These are phyloP conservation scores for Chelon auratus DNA, from an alignment of 2,797 vertebrate genomes.

Conservation along the genomic window DNA sequence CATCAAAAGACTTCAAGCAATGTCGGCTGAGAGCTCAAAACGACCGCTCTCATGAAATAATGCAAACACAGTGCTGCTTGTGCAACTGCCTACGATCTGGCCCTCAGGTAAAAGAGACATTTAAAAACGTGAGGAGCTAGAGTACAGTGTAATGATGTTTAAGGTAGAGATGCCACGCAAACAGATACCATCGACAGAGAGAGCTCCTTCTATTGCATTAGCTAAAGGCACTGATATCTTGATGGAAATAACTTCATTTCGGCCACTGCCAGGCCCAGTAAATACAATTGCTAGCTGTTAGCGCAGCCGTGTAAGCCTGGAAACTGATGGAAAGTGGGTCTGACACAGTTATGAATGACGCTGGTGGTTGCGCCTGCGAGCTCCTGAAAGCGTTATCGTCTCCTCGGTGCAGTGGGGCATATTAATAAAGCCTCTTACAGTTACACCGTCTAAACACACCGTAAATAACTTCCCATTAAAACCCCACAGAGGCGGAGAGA, in stretches of 20 bases:
- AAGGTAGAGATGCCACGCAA: slow-evolving; percentile 76
- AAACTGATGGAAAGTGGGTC: slow-evolving; percentile 69
- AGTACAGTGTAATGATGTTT: slow-evolving; percentile 80
- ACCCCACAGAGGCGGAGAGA: slow-evolving; percentile 33
- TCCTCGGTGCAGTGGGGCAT: slow-evolving; percentile 53
- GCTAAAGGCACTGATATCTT: slow-evolving; percentile 80
- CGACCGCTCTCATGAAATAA: slow-evolving; percentile 15
- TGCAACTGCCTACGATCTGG: slow-evolving; percentile 20
- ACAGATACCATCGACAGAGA: slow-evolving; percentile 77
- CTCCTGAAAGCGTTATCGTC: slow-evolving; percentile 68
- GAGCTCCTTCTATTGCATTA: slow-evolving; percentile 74
- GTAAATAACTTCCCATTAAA: slow-evolving; percentile 69
- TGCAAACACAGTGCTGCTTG: slow-evolving; percentile 37
- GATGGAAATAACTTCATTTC: slow-evolving; percentile 83
- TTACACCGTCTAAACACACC: slow-evolving; percentile 62
- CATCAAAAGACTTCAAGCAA: slow-evolving; percentile 28
- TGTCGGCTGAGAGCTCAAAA: slow-evolving; percentile 5
- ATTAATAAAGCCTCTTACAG: slow-evolving; percentile 77
- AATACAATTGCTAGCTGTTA: slow-evolving; percentile 84
- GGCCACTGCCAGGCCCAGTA: slow-evolving; percentile 72
- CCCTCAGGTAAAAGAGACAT: slow-evolving; percentile 68
- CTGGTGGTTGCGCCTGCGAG: slow-evolving; percentile 44
- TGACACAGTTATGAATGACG: slow-evolving; percentile 68
- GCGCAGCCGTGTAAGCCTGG: slow-evolving; percentile 71
- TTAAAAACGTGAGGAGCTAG: slow-evolving; percentile 66